A percentile compares a stretch with the other conserved stretches of the same genome.
Evolutionary conservation across 2,888 invertebrate genomes (phyloP).

Genomic region (Caenorhabditis japonica): DNA sequence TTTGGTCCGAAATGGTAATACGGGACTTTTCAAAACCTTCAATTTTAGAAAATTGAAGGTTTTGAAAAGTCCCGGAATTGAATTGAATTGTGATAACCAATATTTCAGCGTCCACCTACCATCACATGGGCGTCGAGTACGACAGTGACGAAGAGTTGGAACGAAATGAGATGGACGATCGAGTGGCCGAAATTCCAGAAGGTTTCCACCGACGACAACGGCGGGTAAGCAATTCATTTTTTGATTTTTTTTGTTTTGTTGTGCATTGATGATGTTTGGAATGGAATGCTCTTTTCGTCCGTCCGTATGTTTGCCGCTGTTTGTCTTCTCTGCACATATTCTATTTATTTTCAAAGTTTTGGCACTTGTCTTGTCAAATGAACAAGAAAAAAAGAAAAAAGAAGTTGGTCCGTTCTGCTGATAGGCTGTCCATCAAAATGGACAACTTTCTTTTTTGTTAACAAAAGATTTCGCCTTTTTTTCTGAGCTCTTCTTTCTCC

Average conservation of each 20-base stretch:
- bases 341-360: too few species aligned
- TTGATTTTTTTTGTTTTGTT: slow-evolving; percentile 4
- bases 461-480: too few species aligned
- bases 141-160: slow-evolving; percentile 70
- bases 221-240: slow-evolving; percentile 58
- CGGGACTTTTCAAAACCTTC: too few species aligned
- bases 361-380: too few species aligned
- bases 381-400: slow-evolving; percentile 3
- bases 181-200: slow-evolving; percentile 71
- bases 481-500: too few species aligned
- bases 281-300: too few species aligned
- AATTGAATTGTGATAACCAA: too few species aligned
- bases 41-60: too few species aligned
- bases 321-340: too few species aligned
- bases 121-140: slow-evolving; percentile 54
- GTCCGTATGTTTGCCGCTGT: too few species aligned
- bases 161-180: slow-evolving; percentile 71
- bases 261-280: slow-evolving; percentile 3
- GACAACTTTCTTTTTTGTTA: background rate
- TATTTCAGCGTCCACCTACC: slow-evolving; percentile 54
- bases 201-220: slow-evolving; percentile 68
- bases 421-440: slow-evolving; percentile 57
- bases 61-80: too few species aligned
- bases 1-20: too few species aligned
- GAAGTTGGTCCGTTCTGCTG: slow-evolving; percentile 11